Percentiles rank a stretch among this genome's conserved stretches.
These are phyloP conservation scores for Hylyphantes graminicola DNA, from an alignment of 1,140 invertebrate species.

Conservation along the genomic window DNA sequence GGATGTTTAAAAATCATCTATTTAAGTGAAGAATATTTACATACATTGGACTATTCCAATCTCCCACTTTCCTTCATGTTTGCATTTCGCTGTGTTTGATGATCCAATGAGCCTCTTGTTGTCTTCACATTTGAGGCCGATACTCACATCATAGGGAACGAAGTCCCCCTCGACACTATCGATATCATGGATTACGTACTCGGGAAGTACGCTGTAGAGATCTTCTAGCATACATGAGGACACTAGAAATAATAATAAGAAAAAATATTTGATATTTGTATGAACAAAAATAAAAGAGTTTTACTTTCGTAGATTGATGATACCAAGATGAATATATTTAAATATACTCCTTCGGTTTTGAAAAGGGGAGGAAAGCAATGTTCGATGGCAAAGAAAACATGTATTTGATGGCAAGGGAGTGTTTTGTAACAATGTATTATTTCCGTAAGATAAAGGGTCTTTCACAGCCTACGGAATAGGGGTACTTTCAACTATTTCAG, in stretches of 20 bases:
- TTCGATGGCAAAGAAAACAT: too few species aligned
- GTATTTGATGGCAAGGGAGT: too few species aligned
- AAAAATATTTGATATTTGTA: background rate
- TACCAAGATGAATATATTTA: too few species aligned
- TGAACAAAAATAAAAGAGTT: too few species aligned
- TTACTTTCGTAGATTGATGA: too few species aligned
- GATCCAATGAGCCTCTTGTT: background rate
- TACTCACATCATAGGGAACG: background rate
- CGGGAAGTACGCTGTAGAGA: background rate
- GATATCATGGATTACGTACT: conserved; percentile 1
- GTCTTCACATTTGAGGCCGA: conserved; percentile 5
- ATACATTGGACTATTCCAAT: conserved; percentile 9
- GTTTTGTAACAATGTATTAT: too few species aligned
- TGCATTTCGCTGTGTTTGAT: conserved; percentile 5
- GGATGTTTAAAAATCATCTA: too few species aligned
- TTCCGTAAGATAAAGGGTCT: too few species aligned
- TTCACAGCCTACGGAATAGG: too few species aligned
- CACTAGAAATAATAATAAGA: background rate
- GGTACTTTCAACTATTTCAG: too few species aligned
- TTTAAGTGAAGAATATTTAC: background rate
- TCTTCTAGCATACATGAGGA: background rate
- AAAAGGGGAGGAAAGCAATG: too few species aligned
- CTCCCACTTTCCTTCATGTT: background rate
- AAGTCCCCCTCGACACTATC: background rate
- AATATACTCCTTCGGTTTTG: too few species aligned